Evolutionary conservation across 2,113 vertebrate species (phyloP), one percentile per base, ranked within the genome.

Genomic region (Rhineura floridana): DNA sequence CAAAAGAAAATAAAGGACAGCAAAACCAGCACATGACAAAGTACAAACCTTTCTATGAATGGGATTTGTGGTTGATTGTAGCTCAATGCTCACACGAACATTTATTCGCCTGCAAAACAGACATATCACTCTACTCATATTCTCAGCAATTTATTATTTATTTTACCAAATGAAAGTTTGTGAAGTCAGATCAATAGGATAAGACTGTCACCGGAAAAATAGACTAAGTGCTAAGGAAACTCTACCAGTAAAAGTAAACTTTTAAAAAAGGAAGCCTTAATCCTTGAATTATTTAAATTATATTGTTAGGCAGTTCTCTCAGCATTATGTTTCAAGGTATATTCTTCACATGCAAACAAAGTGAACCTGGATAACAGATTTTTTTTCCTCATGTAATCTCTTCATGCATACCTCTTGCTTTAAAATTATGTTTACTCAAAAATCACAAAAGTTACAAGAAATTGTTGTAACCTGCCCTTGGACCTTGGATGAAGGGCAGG

Each of bases 41-140:
- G 10, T 87, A 98, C 98, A 94, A 88, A 99, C 98, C 96, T 97
- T 98, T 96, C 95, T 98, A 93, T 98, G 98, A 67, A 98, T 95
- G 30, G 98, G 98, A 94, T 95, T 97, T 80, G 97, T 97, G 88
- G 97, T 88, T 59, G 97, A 91, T 73, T 98, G 98, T 33, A 98
- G 97, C 83, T 98, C 98, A 93, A 99, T 97, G 90, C 94, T 97
- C 89, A 99, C 96, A 84, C 98, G 97, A 84, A 99, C 94, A 62
- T 95, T 97, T 91, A 97, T 88, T 88, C 96, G 97, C 94, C 98
- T 99, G 95, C 30, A 83, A 87, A 89, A 89, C 85, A 95, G 87
- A 94, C 10, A 48, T 3, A n/a, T 80, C 87, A 70, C 83, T 25
- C 4, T 92, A 89, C 30, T 23, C 48, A 80, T 23, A 81, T 89